These are phyloP conservation scores for Ophonus ardosiacus DNA, from an alignment of 2,888 invertebrate genomes.

Conservation along the genomic window DNA sequence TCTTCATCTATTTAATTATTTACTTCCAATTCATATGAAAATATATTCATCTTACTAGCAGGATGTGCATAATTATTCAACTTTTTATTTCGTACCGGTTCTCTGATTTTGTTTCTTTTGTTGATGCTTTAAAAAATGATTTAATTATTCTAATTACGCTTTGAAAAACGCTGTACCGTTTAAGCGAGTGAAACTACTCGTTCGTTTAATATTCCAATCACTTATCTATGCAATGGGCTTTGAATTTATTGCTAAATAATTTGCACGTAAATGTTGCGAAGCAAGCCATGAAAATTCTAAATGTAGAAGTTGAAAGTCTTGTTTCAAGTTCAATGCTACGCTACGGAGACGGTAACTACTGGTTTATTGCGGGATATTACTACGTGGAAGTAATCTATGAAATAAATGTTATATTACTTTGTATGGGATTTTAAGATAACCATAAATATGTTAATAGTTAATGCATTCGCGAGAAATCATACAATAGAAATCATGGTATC, in stretches of 20 bases:
- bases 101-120: background rate
- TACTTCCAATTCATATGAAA: background rate
- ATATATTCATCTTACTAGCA: background rate
- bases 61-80: conserved; percentile 28
- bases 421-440: background rate
- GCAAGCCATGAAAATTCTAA: background rate
- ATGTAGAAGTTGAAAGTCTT: background rate
- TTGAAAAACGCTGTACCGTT: background rate
- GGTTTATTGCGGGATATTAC: conserved; percentile 5
- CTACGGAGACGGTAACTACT: background rate
- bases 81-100: conserved; percentile 7
- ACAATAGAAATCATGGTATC: too few species aligned
- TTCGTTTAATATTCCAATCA: background rate
- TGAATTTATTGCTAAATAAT: conserved; percentile 8
- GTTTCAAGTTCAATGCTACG: conserved; percentile 41
- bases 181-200: background rate
- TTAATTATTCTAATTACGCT: conserved; percentile 23
- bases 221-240: conserved; percentile 3
- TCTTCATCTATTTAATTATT: background rate
- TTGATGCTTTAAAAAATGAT: conserved; percentile 1
- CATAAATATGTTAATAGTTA: background rate
- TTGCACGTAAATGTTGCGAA: conserved; percentile 1
- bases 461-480: background rate
- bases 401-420: background rate
- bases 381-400: conserved; percentile 18